These are phyloP conservation scores for Trichoplusia ni DNA, from an alignment of 1,140 invertebrate genomes.

Conservation along the genomic window DNA sequence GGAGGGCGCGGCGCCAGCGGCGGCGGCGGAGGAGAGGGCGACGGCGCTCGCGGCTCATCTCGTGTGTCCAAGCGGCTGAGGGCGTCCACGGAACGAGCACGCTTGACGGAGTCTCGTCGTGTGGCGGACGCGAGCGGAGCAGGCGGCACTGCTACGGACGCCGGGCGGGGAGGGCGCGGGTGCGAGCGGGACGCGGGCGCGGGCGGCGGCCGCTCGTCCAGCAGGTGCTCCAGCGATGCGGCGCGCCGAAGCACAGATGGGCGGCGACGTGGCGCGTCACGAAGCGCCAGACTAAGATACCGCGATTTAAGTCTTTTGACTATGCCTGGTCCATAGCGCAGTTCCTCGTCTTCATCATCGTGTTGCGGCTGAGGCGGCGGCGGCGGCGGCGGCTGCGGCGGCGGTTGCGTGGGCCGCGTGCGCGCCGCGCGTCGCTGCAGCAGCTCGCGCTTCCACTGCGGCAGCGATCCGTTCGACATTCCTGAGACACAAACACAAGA, in stretches of 20 bases:
- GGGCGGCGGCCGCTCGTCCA: slow-evolving; percentile 83
- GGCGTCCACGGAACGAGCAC: slow-evolving; percentile 92
- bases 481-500: slow-evolving; percentile 41
- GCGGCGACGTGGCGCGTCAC: slow-evolving; percentile 85
- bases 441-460: slow-evolving; percentile 89
- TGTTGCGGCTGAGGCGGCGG: slow-evolving; percentile 52
- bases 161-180: slow-evolving; percentile 51
- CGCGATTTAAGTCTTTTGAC: slow-evolving; percentile 92
- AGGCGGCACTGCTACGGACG: slow-evolving; percentile 80
- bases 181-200: slow-evolving; percentile 55
- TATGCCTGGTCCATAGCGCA: slow-evolving; percentile 95
- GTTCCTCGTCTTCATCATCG: slow-evolving; percentile 84
- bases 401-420: slow-evolving; percentile 38
- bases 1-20: slow-evolving; percentile 72
- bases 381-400: slow-evolving; percentile 46
- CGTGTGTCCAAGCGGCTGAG: slow-evolving; percentile 84
- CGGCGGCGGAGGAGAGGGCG: slow-evolving; percentile 49
- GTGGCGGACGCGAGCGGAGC: slow-evolving; percentile 61
- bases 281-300: slow-evolving; percentile 90
- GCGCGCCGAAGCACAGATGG: slow-evolving; percentile 88
- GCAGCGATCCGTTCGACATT: slow-evolving; percentile 76
- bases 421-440: slow-evolving; percentile 83
- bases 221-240: slow-evolving; percentile 92
- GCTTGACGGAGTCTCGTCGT: slow-evolving; percentile 87
- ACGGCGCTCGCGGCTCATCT: slow-evolving; percentile 46